Percentiles rank a stretch among this genome's conserved stretches.
phyloP scores from a whole-genome alignment of 1,140 invertebrate genomes.

The Matsumurasca onukii region DNA sequence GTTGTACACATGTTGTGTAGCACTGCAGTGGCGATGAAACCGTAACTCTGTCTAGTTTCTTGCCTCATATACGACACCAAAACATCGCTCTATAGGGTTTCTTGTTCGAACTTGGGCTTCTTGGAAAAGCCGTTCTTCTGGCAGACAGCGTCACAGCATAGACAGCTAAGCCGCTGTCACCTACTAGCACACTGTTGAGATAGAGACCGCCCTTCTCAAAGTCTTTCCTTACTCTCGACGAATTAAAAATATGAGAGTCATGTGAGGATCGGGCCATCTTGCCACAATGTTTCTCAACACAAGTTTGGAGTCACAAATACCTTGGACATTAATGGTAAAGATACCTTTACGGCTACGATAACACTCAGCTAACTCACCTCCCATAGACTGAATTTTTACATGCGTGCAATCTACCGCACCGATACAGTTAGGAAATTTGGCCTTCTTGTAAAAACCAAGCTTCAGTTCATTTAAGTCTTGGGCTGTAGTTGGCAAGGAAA shows the following conservation, averaged over 20 bases:
- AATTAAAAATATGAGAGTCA: background rate
- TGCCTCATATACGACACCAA: background rate
- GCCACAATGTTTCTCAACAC: background rate
- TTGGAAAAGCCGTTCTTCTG: background rate
- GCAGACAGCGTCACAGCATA: background rate
- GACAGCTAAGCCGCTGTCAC: background rate
- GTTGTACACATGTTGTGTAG: background rate
- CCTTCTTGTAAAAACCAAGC: background rate
- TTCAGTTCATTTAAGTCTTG: background rate
- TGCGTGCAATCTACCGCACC: background rate
- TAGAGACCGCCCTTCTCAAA: background rate
- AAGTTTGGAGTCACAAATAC: background rate
- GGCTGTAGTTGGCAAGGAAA: background rate
- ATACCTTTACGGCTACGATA: background rate
- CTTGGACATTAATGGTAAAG: background rate
- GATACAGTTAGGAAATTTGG: background rate
- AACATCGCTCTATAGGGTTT: too few relatives aligned
- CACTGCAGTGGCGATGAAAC: background rate
- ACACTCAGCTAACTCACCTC: background rate
- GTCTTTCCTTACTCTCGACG: background rate
- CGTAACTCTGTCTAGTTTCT: background rate
- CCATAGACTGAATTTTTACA: background rate
- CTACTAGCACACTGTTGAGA: background rate
- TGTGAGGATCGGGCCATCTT: background rate
- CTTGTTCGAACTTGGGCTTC: background rate